Base-by-base conservation (phyloP, 2,113 vertebrate genomes). In the Hypocryptadius cinnamomeus region DNA sequence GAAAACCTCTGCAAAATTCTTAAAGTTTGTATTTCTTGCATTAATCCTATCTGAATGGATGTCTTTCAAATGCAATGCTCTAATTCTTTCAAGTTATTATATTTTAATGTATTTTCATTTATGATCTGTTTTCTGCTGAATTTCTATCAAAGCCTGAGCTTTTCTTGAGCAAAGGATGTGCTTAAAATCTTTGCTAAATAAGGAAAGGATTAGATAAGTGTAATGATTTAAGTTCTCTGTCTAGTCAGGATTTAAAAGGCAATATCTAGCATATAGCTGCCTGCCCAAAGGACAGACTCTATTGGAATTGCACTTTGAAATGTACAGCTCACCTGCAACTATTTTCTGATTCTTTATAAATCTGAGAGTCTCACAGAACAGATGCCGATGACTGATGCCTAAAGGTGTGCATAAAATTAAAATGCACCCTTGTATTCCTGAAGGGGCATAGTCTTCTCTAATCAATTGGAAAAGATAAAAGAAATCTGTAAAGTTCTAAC, bases 1-100 rank as follows among this genome's bases (percentile, higher is more conserved):
- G 70, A 96, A 97, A 97, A 96, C 73, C 57, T 82, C 71, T 60
- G 91, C 87, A 93, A 97, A 96, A 94, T 74, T 92, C 77, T 80
- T 92, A 66, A 93, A 95, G 90, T 95, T 95, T 96, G 61, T 94
- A 87, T 83, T 82, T 66, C 76, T 57, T 81, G 71, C 60, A 91
- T 86, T 96, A 96, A 94, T 95, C 89, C 92, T 72, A 30, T 92
- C 93, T 95, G 69, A 96, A 85, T 71, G 11, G 48, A 70, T 92
- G 92, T 85, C 84, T 79, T 95, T 94, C 89, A 92, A 94, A 84
- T 94, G 35, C 23, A 90, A 45, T 85, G 42, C 71, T 94, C 53
- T 93, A 85, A 92, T 92, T 94, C 92, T 96, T 96, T 87, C 59
- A 88, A 90, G 33, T 78, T 85, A 78, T 53, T 78, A 17, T 95